Conservation (phyloP, 2,888 invertebrate species). For the Sarcophaga carnaria region DNA sequence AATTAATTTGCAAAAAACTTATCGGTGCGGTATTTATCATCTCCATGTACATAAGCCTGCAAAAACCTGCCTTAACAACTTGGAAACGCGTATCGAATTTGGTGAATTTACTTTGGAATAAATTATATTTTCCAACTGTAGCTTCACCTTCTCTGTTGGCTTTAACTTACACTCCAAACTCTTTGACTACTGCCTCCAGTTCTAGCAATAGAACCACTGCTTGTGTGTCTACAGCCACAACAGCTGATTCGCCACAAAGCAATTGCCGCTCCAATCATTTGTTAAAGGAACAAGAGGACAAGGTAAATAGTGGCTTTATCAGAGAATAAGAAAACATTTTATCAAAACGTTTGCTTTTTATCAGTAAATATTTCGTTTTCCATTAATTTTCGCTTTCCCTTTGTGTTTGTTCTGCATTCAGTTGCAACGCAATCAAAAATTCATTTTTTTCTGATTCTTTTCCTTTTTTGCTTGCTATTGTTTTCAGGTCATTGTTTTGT, state of each 20-base stretch:
- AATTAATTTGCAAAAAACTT: constrained; percentile 13
- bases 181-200: constrained; percentile 32
- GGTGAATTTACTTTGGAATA: constrained; percentile 85
- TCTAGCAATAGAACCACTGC: constrained; percentile 4
- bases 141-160: constrained; percentile 67
- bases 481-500: constrained; percentile 77
- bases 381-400: not conserved
- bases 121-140: constrained; percentile 81
- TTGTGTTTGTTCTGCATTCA: not conserved
- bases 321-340: not conserved
- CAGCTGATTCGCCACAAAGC: constrained; percentile 14
- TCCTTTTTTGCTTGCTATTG: constrained; percentile 85
- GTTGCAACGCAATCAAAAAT: constrained; percentile 84
- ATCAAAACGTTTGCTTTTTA: no score
- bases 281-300: constrained; percentile 44
- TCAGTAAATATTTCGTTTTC: no score
- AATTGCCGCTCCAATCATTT: not conserved
- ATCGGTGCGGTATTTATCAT: constrained; percentile 62
- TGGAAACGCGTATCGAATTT: constrained; percentile 86
- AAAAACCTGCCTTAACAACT: constrained; percentile 87
- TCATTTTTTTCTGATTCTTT: constrained; percentile 91
- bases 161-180: constrained; percentile 63
- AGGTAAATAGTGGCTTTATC: not conserved
- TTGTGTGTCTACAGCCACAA: constrained; percentile 23
- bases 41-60: constrained; percentile 82